A percentile compares a stretch with the other conserved stretches of the same genome.
These are phyloP conservation scores for Amphipyra berbera DNA, from an alignment of 2,888 invertebrate species.

Conservation along the genomic window DNA sequence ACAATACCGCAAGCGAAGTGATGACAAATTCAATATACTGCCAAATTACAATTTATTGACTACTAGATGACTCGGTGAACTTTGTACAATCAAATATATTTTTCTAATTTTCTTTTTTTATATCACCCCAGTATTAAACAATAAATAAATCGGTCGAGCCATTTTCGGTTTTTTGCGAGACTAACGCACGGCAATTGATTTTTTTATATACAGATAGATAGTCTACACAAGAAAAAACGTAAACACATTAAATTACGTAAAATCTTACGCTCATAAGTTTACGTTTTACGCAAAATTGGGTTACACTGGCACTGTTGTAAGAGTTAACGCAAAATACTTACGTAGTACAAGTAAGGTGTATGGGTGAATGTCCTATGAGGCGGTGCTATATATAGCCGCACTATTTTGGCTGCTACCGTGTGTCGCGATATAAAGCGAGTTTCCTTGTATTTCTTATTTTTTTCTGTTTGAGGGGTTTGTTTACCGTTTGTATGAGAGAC, in stretches of 20 bases:
- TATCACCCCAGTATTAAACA: no score
- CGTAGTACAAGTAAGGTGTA: conserved; percentile 41
- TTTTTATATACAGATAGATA: no score
- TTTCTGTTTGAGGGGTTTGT: conserved; percentile 6
- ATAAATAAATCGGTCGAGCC: no score
- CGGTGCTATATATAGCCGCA: conserved; percentile 49
- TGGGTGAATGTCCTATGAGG: conserved; percentile 55
- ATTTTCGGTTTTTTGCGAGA: no score
- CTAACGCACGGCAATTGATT: no score
- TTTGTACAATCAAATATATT: no score
- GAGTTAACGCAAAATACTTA: conserved; percentile 39
- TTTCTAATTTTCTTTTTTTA: no score
- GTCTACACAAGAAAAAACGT: no score
- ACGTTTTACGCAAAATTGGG: background rate
- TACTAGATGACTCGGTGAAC: no score
- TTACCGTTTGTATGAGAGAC: conserved; percentile 2
- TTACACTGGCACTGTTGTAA: conserved; percentile 16
- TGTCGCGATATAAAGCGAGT: conserved; percentile 38
- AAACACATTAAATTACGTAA: background rate
- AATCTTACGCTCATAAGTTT: conserved; percentile 3
- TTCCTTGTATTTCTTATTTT: conserved; percentile 28
- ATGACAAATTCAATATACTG: no score
- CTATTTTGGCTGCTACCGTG: conserved; percentile 55
- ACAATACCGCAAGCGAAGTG: no score
- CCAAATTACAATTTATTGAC: no score